A percentile compares a stretch with the other conserved stretches of the same genome.
These are phyloP conservation scores for Carcinoscorpius rotundicauda DNA, from an alignment of 1,140 invertebrate species.

Conservation along the genomic window DNA sequence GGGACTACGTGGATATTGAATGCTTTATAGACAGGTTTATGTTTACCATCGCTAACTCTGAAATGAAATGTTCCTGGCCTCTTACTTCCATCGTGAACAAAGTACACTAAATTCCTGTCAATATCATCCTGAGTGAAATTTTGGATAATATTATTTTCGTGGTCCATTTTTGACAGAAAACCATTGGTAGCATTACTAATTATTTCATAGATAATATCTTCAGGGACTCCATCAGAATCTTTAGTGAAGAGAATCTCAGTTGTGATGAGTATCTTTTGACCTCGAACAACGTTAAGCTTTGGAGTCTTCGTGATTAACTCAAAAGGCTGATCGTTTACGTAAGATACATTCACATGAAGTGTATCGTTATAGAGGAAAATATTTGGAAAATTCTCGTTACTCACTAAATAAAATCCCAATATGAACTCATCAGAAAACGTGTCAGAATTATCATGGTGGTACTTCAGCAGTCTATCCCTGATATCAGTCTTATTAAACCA, in stretches of 20 bases:
- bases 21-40: conserved; percentile 61
- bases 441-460: conserved; percentile 35
- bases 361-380: conserved; percentile 32
- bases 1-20: conserved; percentile 73
- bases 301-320: conserved; percentile 53
- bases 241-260: conserved; percentile 62
- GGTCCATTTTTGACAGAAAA: conserved; percentile 40
- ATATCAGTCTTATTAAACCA: conserved; percentile 31
- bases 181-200: conserved; percentile 57
- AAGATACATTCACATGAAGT: conserved; percentile 61
- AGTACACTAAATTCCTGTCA: conserved; percentile 65
- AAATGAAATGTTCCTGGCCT: conserved; percentile 74
- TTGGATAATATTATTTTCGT: conserved; percentile 25
- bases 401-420: conserved; percentile 24
- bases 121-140: conserved; percentile 82
- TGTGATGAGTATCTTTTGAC: conserved; percentile 58
- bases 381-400: conserved; percentile 16
- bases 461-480: conserved; percentile 28
- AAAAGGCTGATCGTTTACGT: conserved; percentile 85
- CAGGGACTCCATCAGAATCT: conserved; percentile 70
- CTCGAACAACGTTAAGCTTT: conserved; percentile 29
- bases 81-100: conserved; percentile 67
- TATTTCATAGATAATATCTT: conserved; percentile 72
- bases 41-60: conserved; percentile 76
- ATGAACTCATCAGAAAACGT: conserved; percentile 29